Percentiles rank a stretch among this genome's conserved stretches.
phyloP scores from a whole-genome alignment of 2,113 vertebrate species.

The Cromileptes altivelis region DNA sequence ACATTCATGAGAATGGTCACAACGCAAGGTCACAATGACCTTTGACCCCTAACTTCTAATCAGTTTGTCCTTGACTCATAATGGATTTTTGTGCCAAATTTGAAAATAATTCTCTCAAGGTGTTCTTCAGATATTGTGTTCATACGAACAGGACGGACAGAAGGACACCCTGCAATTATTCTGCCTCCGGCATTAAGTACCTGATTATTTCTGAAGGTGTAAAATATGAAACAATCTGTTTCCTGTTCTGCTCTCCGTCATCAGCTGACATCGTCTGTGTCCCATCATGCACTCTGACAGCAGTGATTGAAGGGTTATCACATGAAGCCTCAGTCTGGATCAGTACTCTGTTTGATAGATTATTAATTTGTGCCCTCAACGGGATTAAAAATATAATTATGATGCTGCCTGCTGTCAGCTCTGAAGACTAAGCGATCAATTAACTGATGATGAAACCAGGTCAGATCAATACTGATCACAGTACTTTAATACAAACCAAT shows the following conservation, averaged over 20 bases:
- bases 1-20: too few species aligned
- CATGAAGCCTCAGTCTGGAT: constrained; percentile 2
- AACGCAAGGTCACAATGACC: too few species aligned
- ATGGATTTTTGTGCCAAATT: too few species aligned
- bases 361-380: neutral
- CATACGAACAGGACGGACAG: too few species aligned
- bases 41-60: too few species aligned
- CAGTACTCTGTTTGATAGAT: neutral
- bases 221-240: neutral
- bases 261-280: neutral
- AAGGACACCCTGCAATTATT: too few species aligned
- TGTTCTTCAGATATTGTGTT: too few species aligned
- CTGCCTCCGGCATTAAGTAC: too few species aligned
- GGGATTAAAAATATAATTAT: too few species aligned
- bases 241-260: neutral
- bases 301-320: neutral
- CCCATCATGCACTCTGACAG: constrained; percentile 44
- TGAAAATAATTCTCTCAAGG: too few species aligned
- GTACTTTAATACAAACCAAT: constrained; percentile 1
- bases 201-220: too few species aligned
- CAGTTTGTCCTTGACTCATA: too few species aligned
- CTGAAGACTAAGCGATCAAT: neutral
- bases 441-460: neutral
- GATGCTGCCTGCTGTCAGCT: neutral
- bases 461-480: constrained; percentile 18